phyloP scores from a whole-genome alignment of 2,113 vertebrate genomes.

The Numenius arquata region DNA sequence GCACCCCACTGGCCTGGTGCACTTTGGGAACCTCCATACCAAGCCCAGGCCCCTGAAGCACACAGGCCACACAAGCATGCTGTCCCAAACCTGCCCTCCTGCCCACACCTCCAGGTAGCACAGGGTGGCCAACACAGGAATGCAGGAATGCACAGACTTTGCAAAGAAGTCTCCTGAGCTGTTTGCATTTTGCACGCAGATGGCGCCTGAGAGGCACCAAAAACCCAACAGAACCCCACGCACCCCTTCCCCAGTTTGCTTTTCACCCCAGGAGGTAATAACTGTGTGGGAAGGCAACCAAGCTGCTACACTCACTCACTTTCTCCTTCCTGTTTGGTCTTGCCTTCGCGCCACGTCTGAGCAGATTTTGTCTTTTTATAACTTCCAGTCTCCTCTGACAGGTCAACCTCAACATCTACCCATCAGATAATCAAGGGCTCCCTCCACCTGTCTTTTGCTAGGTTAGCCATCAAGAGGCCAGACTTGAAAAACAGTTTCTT shows the following conservation, averaged over 20 bases:
- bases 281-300: not conserved
- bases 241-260: not conserved
- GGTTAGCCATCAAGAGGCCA: not conserved
- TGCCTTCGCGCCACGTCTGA: rapidly evolving
- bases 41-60: not conserved
- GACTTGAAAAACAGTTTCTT: not conserved
- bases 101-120: rapidly evolving
- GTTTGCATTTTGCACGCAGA: not conserved
- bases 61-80: rapidly evolving
- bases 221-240: rapidly evolving
- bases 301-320: not conserved
- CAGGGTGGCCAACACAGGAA: not conserved
- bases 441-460: not conserved
- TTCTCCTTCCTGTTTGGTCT: not conserved
- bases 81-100: not conserved
- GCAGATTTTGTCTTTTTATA: not conserved
- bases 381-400: not conserved
- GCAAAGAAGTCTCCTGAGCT: not conserved
- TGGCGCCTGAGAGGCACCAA: not conserved
- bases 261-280: not conserved
- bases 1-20: rapidly evolving
- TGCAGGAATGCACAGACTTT: not conserved
- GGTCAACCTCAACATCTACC: not conserved
- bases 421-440: not conserved
- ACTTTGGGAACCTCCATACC: not conserved